These are phyloP conservation scores for Galagoides demidoff DNA, from an alignment of 2,797 vertebrate species.

Conservation along the genomic window DNA sequence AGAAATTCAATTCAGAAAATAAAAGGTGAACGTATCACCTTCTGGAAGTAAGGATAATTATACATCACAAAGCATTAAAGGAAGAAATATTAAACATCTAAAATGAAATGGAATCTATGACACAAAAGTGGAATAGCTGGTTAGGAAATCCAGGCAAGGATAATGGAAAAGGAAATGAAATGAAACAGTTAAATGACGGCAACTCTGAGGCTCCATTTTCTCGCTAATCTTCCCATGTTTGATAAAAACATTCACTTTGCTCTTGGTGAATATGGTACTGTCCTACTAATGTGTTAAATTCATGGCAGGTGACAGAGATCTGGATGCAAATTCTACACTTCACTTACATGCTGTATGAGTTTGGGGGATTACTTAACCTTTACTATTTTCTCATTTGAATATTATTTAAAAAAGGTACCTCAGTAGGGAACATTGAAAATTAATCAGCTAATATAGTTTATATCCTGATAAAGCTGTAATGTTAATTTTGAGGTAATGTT, in stretches of 20 bases:
- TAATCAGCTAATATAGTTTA: background rate
- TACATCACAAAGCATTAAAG: background rate
- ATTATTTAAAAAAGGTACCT: background rate
- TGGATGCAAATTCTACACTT: background rate
- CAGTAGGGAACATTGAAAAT: background rate
- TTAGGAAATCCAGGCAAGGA: background rate
- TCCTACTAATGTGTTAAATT: background rate
- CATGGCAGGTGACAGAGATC: background rate
- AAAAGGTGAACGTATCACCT: background rate
- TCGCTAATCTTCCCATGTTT: background rate
- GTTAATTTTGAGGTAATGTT: background rate
- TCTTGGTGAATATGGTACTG: background rate
- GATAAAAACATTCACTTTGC: background rate
- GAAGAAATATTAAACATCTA: background rate
- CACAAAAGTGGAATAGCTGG: background rate
- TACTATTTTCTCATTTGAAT: background rate
- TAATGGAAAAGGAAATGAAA: background rate
- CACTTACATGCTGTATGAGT: background rate
- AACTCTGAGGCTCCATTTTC: background rate
- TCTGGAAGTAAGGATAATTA: background rate
- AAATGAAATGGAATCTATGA: background rate
- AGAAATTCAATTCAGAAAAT: background rate
- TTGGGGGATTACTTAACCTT: background rate
- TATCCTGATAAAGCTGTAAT: background rate
- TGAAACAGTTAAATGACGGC: background rate